Evolutionary conservation across 2,888 invertebrate genomes (phyloP), one percentile per base, ranked within the genome.

Genomic region (Argyresthia goedartella): DNA sequence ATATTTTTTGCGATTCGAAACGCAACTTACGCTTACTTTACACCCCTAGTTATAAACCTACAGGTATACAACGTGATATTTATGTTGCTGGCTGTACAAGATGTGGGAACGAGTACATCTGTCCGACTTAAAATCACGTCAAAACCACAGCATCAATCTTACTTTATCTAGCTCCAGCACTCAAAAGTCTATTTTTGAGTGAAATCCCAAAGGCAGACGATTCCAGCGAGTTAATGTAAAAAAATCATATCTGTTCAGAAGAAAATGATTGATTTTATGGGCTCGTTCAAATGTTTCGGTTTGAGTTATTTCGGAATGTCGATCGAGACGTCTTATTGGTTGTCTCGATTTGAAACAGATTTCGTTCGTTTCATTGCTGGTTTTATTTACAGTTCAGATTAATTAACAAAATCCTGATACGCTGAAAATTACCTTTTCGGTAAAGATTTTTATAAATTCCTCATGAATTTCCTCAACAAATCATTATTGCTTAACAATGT

Each of bases 111-210:
- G 25, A 25, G 25, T 25, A 25, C 25, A 25, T 25, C 25, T 25
- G 25, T 25, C 25, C 6, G 25, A 25, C 25, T 25, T 25, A 25
- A 25, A 25, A 25, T 25, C 25, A 25, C 25, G 25, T 25, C 25
- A 25, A 25, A 25, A 25, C 25, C 25, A 25, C 3, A 25, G 60
- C 67, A 76, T 81, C 73, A 76, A 77, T 78, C 76, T 76, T 76
- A 79, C 78, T 81, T 25, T 81, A 82, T 81, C 81, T 76, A 41
- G 2, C 7, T 60, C 58, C 62, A 73, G 74, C 81, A 82, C 82
- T 82, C 81, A 80, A 81, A 84, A 81, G 63, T 81, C 82, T 84
- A 84, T 82, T 82, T 82, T 81, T 81, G 80, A 78, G 74, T 72
- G 63, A 77, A 81, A 81, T 54, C 52, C 52, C 53, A 43, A 51